phyloP scores from a whole-genome alignment of 2,888 invertebrate genomes.

The Colostygia pectinataria region DNA sequence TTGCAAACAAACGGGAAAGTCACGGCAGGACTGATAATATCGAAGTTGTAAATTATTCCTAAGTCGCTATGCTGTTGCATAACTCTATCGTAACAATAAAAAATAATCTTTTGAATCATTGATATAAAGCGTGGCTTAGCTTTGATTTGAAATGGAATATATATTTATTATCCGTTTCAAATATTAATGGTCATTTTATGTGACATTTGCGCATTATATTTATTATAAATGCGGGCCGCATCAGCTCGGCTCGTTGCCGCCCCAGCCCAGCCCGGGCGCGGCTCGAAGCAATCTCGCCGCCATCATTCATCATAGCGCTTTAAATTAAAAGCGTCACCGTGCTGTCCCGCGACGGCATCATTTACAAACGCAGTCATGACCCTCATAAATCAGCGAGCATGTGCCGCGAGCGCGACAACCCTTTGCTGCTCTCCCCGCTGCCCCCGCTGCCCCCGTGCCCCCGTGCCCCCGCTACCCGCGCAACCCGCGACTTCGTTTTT shows the following conservation, averaged over 20 bases:
- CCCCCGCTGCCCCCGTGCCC: slow-evolving; percentile 17
- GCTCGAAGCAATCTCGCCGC: slow-evolving; percentile 14
- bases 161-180: slow-evolving; percentile 22
- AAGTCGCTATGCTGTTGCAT: background rate
- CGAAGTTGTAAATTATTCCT: no score
- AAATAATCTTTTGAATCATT: background rate
- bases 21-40: no score
- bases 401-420: slow-evolving; percentile 39
- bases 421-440: slow-evolving; percentile 33
- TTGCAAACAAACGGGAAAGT: background rate
- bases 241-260: slow-evolving; percentile 1
- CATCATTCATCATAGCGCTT: slow-evolving; percentile 62
- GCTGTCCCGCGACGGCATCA: slow-evolving; percentile 55
- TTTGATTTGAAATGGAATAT: slow-evolving; percentile 7
- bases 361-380: slow-evolving; percentile 54
- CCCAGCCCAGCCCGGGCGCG: slow-evolving; percentile 10
- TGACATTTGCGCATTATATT: slow-evolving; percentile 28
- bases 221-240: slow-evolving; percentile 26
- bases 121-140: background rate
- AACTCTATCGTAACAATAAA: background rate
- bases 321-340: slow-evolving; percentile 66
- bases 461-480: slow-evolving; percentile 32
- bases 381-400: slow-evolving; percentile 44
- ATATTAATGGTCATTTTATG: slow-evolving; percentile 17
- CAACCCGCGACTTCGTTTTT: slow-evolving; percentile 24